These are phyloP conservation scores for Paracanthobrama guichenoti DNA, from an alignment of 2,113 vertebrate genomes.

Conservation along the genomic window DNA sequence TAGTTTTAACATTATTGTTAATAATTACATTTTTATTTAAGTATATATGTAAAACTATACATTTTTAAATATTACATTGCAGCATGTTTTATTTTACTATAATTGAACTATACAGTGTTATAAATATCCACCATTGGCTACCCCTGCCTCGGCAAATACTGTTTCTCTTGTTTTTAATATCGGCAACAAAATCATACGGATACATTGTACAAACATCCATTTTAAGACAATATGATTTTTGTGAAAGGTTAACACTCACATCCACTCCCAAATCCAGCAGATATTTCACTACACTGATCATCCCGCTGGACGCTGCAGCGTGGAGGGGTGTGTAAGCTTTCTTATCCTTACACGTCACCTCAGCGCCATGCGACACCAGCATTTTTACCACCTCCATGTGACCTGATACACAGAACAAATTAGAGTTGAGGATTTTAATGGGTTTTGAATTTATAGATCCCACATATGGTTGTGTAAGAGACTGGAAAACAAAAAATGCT, in stretches of 20 bases:
- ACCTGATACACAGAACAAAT: conserved; percentile 70
- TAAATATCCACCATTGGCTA: too few relatives aligned
- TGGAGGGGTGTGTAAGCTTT: conserved; percentile 95
- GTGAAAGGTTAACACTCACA: conserved; percentile 75
- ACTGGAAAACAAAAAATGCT: not conserved
- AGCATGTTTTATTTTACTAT: too few relatives aligned
- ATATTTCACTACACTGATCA: conserved; percentile 96
- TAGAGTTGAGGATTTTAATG: not conserved
- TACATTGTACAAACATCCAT: not conserved
- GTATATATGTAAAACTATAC: too few relatives aligned
- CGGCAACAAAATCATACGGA: not conserved
- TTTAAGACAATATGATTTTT: not conserved
- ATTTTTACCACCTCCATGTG: conserved; percentile 97
- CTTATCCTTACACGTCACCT: conserved; percentile 97
- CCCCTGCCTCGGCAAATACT: too few relatives aligned
- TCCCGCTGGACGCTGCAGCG: conserved; percentile 93
- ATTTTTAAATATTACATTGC: too few relatives aligned
- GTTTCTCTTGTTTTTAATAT: too few relatives aligned
- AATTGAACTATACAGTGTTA: too few relatives aligned
- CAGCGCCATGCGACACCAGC: conserved; percentile 90
- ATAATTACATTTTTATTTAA: too few relatives aligned
- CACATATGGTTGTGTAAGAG: not conserved
- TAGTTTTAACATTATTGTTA: too few relatives aligned
- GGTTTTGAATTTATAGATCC: not conserved
- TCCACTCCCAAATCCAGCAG: conserved; percentile 95